These are phyloP conservation scores for Sciurus carolinensis DNA, from an alignment of 2,797 vertebrate genomes.

Conservation along the genomic window DNA sequence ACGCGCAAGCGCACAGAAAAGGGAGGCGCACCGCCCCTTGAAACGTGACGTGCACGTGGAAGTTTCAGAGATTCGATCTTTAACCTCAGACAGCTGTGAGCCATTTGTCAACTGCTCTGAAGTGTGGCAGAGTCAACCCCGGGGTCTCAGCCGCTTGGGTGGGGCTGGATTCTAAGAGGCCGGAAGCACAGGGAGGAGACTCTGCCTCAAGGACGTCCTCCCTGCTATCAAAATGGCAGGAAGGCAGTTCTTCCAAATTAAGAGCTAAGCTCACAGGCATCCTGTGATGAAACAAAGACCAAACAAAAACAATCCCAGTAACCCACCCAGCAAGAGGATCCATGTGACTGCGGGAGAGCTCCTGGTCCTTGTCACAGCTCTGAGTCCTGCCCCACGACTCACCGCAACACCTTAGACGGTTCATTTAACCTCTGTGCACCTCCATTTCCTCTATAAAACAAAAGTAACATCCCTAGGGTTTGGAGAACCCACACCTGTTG, in stretches of 20 bases:
- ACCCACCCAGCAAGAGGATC: background rate
- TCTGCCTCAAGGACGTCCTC: slow-evolving; percentile 30
- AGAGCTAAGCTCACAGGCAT: background rate
- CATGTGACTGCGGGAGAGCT: background rate
- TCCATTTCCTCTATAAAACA: background rate
- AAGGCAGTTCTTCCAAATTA: background rate
- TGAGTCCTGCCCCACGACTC: background rate
- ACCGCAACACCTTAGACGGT: background rate
- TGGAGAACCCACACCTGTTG: background rate
- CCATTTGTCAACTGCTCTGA: slow-evolving; percentile 55
- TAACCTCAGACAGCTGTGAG: slow-evolving; percentile 65
- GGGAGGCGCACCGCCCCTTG: background rate
- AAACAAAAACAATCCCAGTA: background rate
- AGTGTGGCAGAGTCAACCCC: background rate
- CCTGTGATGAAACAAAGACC: background rate
- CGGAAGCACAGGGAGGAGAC: background rate
- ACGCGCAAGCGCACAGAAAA: background rate
- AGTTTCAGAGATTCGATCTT: slow-evolving; percentile 7
- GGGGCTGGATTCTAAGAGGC: slow-evolving; percentile 4
- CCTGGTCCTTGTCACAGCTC: background rate
- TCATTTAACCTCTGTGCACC: background rate
- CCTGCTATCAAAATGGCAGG: background rate
- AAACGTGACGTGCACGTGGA: background rate
- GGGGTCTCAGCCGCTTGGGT: background rate
- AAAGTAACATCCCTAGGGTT: background rate